Conservation (phyloP, 2,797 vertebrate genomes). For the Podarcis lilfordi region DNA sequence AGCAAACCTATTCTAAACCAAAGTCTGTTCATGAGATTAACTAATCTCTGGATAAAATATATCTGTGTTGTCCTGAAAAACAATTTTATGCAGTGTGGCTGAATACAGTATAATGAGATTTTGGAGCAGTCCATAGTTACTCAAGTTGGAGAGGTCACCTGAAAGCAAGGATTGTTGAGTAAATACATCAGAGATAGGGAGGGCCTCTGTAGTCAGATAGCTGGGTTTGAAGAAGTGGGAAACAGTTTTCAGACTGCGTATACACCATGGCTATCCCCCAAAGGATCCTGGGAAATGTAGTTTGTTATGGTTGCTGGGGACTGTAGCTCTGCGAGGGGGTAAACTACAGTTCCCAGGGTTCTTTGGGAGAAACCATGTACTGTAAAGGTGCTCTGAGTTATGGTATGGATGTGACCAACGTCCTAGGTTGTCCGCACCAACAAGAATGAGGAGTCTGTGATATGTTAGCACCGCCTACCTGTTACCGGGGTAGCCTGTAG, state of each 20-base stretch:
- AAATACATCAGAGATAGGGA: neutral
- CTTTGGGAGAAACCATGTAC: no score
- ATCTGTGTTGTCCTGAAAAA: neutral
- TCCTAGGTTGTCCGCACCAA: no score
- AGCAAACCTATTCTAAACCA: neutral
- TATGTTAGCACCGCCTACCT: neutral
- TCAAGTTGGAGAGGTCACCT: rapidly evolving
- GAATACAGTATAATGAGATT: neutral
- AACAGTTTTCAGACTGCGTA: neutral
- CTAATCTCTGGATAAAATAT: neutral
- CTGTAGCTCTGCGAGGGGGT: no score
- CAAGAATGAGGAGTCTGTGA: neutral
- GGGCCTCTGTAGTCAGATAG: neutral
- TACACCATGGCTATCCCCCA: no score
- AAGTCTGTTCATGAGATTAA: neutral
- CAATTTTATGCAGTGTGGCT: neutral
- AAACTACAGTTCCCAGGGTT: no score
- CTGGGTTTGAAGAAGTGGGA: neutral
- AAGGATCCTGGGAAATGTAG: no score
- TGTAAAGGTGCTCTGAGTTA: no score
- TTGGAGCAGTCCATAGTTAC: neutral
- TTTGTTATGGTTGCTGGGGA: no score
- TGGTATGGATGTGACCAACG: no score
- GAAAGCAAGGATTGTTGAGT: neutral
- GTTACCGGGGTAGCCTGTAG: no score